Percentiles rank a stretch among this genome's conserved stretches.
These are phyloP conservation scores for Cyrtodaria siliqua DNA, from an alignment of 2,888 invertebrate genomes.

Conservation along the genomic window DNA sequence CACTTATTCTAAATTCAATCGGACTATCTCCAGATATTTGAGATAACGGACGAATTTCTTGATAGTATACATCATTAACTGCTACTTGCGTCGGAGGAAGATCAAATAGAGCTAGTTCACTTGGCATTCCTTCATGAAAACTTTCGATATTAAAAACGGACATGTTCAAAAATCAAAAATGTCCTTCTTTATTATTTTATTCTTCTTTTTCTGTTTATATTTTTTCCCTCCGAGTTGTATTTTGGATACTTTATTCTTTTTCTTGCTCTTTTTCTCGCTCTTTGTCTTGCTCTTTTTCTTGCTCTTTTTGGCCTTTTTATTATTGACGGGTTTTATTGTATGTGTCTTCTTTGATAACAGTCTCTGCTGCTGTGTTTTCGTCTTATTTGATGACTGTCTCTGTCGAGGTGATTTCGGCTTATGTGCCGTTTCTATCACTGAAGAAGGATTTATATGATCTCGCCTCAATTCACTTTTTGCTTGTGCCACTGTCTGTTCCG, in stretches of 20 bases:
- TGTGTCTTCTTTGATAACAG: too few relatives aligned
- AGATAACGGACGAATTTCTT: slow-evolving; percentile 35
- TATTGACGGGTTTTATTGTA: too few relatives aligned
- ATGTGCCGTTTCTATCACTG: background rate
- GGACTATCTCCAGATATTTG: slow-evolving; percentile 34
- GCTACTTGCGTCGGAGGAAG: slow-evolving; percentile 31
- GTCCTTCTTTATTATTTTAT: background rate
- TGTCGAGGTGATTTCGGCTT: background rate
- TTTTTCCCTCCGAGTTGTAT: background rate
- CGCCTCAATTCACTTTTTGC: background rate
- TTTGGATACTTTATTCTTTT: background rate
- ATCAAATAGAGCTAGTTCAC: slow-evolving; percentile 34
- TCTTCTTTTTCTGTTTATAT: background rate
- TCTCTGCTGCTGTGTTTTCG: too few relatives aligned
- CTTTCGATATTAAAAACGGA: slow-evolving; percentile 26
- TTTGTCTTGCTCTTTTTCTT: background rate
- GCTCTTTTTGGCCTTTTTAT: too few relatives aligned
- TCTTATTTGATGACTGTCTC: too few relatives aligned
- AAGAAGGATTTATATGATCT: background rate
- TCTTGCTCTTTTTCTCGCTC: background rate
- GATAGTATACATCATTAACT: slow-evolving; percentile 21
- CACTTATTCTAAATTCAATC: slow-evolving; percentile 36
- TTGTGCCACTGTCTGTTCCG: background rate
- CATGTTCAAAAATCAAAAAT: slow-evolving; percentile 13
- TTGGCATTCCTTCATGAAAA: slow-evolving; percentile 38